Evolutionary conservation across 1,140 invertebrate species (phyloP).

Genomic region (Drosophila guanche): DNA sequence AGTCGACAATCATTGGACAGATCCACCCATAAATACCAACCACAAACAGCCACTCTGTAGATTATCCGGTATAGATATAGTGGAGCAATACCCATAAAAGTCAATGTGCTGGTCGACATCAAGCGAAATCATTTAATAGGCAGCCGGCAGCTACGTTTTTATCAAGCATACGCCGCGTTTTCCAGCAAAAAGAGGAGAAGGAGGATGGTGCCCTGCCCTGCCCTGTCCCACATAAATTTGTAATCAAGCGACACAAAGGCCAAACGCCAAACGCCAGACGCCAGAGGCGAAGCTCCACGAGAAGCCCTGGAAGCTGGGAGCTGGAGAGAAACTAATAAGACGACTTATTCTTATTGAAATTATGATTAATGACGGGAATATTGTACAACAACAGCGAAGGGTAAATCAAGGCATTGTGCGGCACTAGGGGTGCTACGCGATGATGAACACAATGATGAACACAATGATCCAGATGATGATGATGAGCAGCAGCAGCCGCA

Average conservation of each 20-base stretch:
- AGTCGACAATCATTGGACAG: slow-evolving; percentile 26
- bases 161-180: slow-evolving; percentile 62
- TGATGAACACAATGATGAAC: slow-evolving; percentile 33
- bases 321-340: slow-evolving; percentile 63
- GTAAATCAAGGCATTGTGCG: slow-evolving; percentile 21
- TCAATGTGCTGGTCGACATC: slow-evolving; percentile 36
- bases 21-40: not conserved
- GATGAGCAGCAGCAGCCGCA: slow-evolving; percentile 18
- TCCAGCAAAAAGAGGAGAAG: slow-evolving; percentile 8
- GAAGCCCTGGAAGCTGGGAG: not conserved
- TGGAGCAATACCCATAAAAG: slow-evolving; percentile 46
- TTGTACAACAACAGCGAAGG: slow-evolving; percentile 38
- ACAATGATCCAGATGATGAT: slow-evolving; percentile 25
- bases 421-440: slow-evolving; percentile 16
- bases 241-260: slow-evolving; percentile 66
- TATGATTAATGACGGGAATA: slow-evolving; percentile 74
- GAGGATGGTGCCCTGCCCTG: not conserved
- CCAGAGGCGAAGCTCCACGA: slow-evolving; percentile 15
- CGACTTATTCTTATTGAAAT: slow-evolving; percentile 79
- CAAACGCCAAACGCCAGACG: slow-evolving; percentile 16
- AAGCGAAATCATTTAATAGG: slow-evolving; percentile 40
- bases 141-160: slow-evolving; percentile 56
- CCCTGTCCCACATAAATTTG: slow-evolving; percentile 61
- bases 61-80: slow-evolving; percentile 29
- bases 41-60: slow-evolving; percentile 11